A percentile compares a stretch with the other conserved stretches of the same genome.
Evolutionary conservation across 2,113 vertebrate genomes (phyloP).

Genomic region (Genyomyrus donnyi): DNA sequence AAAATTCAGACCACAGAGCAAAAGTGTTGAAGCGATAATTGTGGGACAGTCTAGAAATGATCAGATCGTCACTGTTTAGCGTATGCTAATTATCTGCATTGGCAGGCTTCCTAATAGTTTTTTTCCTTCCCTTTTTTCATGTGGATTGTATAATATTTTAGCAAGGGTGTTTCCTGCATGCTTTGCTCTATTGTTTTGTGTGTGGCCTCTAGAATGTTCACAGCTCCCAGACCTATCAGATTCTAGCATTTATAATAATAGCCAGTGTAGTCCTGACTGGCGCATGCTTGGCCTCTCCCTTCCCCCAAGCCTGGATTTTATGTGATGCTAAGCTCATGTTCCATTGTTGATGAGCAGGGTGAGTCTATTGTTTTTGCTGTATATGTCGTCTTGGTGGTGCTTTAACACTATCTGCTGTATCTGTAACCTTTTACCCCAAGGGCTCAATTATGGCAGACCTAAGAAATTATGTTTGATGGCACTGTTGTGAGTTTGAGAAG

Average conservation of each 20-base stretch:
- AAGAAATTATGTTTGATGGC: not conserved
- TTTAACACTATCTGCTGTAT: not conserved
- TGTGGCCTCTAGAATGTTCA: not conserved
- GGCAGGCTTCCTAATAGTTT: not conserved
- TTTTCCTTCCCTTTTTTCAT: not conserved
- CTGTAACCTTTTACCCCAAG: not conserved
- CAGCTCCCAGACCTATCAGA: not conserved
- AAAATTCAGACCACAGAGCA: not conserved
- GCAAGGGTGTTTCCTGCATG: not conserved
- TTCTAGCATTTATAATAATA: not conserved
- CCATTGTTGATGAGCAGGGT: not conserved
- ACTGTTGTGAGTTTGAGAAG: not conserved
- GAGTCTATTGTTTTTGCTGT: too few relatives aligned
- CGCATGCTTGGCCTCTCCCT: not conserved
- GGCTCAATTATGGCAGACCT: not conserved
- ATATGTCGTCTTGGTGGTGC: not conserved
- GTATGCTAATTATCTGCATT: not conserved
- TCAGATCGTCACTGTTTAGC: not conserved
- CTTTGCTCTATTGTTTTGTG: not conserved
- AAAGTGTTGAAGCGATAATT: not conserved
- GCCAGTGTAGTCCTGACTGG: not conserved
- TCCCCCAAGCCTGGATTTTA: not conserved
- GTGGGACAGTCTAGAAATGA: not conserved
- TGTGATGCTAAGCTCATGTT: not conserved
- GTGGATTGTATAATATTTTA: not conserved